phyloP scores from a whole-genome alignment of 2,797 vertebrate species.

The Bradypodion ventrale region DNA sequence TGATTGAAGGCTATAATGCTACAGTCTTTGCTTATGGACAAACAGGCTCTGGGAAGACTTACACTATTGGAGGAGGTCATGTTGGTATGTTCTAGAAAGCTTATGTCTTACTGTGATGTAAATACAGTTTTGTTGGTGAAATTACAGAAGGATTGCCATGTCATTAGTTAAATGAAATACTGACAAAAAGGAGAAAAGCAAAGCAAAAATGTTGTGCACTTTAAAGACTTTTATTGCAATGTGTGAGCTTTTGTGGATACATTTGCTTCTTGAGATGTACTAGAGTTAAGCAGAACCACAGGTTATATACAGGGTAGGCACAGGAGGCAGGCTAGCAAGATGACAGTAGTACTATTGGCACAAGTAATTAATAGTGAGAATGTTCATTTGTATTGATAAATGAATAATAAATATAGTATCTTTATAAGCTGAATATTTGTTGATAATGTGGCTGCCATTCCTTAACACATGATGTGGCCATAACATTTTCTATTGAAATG shows the following conservation, averaged over 20 bases:
- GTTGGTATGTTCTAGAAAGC: constrained; percentile 75
- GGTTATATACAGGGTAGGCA: too few relatives aligned
- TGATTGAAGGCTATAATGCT: constrained; percentile 86
- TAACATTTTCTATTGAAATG: neutral
- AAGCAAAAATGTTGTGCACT: too few relatives aligned
- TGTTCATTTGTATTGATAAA: neutral
- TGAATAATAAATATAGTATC: neutral
- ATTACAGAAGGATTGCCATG: neutral
- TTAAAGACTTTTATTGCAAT: too few relatives aligned
- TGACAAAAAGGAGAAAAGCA: too few relatives aligned
- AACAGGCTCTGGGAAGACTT: constrained; percentile 92
- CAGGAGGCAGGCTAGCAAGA: too few relatives aligned
- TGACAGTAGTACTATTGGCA: neutral
- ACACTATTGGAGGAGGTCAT: constrained; percentile 85
- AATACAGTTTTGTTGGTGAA: neutral
- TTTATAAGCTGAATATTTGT: neutral
- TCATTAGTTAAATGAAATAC: neutral
- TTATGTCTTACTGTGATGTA: neutral
- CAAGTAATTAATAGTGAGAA: neutral
- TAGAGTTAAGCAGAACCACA: too few relatives aligned
- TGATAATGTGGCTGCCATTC: neutral
- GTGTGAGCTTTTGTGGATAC: too few relatives aligned
- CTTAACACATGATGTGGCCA: neutral
- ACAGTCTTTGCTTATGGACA: constrained; percentile 93
- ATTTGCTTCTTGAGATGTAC: too few relatives aligned